Evolutionary conservation across 2,888 invertebrate genomes (phyloP), one percentile per base, ranked within the genome.

Genomic region (Patella caerulea): DNA sequence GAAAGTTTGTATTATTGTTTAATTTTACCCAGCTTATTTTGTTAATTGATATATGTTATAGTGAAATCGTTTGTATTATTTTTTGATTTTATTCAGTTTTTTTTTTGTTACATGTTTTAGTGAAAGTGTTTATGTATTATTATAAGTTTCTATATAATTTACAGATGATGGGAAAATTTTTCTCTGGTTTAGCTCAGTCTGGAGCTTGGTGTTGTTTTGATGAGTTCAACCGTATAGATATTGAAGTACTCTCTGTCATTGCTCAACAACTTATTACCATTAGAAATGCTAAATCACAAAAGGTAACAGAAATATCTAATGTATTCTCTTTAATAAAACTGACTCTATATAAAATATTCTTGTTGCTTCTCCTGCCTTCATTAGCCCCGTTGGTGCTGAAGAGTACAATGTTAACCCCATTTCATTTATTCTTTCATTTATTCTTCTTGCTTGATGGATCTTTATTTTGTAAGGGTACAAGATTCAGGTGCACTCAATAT

Each of bases 151-250:
- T 12, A 45, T 9, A 45, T 45, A 45, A 9, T 53, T 75, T 83
- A 24, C 94, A 95, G 93, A 96, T 96, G 95, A 97, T 97, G 97
- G 97, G 97, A 0, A 93, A 96, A 78, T 97, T 97, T 90, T 97
- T 97, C 92, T 96, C 96, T 3, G 97, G 97, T 0, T 91, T 97
- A 83, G 96, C 96, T 0, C 96, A 96, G 77, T 96, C 96, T 1
- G 97, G 97, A 0, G 96, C 96, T 4, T 97, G 97, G 97, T 96
- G 96, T 87, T 97, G 97, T 88, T 97, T 97, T 90, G 97, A 97
- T 90, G 97, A 97, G 91, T 97, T 97, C 91, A 97, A 97, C 91
- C 94, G 97, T 9, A 97, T 97, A 79, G 96, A 97, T 88, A 96
- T 97, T 84, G 97, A 97, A 91, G 97, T 97, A 65, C 92, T 97